Evolutionary conservation across 1,140 invertebrate genomes (phyloP).

Genomic region (Bombus fervidus): DNA sequence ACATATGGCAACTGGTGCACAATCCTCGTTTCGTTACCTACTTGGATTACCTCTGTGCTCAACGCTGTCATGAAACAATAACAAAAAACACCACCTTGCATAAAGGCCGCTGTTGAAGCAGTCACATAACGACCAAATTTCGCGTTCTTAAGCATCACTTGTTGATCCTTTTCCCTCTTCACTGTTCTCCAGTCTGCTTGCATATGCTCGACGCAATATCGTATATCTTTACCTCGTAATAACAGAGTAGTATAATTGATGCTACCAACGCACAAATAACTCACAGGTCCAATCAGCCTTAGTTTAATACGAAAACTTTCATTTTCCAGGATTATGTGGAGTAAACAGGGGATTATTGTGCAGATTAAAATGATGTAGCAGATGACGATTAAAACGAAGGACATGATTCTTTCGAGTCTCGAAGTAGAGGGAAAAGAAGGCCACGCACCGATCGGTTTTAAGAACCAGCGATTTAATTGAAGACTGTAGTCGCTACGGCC

Average conservation of each 20-base stretch:
- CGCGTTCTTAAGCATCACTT: constrained; percentile 50
- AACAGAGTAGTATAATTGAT: constrained; percentile 49
- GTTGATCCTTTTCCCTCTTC: not conserved
- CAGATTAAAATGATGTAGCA: constrained; percentile 23
- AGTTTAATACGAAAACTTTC: not conserved
- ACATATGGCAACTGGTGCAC: constrained; percentile 29
- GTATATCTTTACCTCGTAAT: constrained; percentile 36
- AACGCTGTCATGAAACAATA: constrained; percentile 23
- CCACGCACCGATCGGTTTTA: constrained; percentile 62
- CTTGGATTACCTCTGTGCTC: not conserved
- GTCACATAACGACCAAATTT: constrained; percentile 40
- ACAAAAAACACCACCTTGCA: constrained; percentile 37
- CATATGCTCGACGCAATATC: constrained; percentile 51
- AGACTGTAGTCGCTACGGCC: constrained; percentile 29
- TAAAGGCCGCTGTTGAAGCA: not conserved
- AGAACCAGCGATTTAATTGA: constrained; percentile 48
- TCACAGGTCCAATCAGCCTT: constrained; percentile 39
- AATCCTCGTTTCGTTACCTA: constrained; percentile 30
- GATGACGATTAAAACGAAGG: not conserved
- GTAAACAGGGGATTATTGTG: constrained; percentile 34
- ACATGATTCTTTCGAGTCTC: constrained; percentile 10
- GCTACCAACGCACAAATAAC: constrained; percentile 41
- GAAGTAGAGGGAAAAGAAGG: not conserved
- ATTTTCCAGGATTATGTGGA: constrained; percentile 27
- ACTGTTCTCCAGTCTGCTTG: constrained; percentile 49